These are phyloP conservation scores for Lithobates sylvaticus DNA, from an alignment of 2,797 vertebrate genomes.

Conservation along the genomic window DNA sequence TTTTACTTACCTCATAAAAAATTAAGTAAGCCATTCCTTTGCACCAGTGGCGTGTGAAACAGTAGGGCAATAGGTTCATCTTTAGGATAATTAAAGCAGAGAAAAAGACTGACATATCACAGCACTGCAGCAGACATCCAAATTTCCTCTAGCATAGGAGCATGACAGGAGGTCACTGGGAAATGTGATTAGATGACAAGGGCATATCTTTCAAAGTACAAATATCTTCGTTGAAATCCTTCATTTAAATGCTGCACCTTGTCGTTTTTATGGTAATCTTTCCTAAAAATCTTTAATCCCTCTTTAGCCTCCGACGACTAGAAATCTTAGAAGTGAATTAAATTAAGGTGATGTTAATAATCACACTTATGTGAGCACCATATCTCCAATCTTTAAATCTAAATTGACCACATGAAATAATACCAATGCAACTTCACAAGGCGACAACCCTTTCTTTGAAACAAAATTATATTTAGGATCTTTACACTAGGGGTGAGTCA, in stretches of 20 bases:
- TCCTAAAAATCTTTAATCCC: neutral
- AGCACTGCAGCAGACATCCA: slow-evolving; percentile 4
- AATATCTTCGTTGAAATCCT: neutral
- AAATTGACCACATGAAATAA: too few species aligned
- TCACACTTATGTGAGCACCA: neutral
- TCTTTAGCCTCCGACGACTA: neutral
- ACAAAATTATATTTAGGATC: too few species aligned
- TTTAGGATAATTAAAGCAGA: neutral
- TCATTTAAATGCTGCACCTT: neutral
- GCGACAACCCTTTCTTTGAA: neutral
- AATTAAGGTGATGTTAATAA: neutral
- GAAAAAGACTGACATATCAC: neutral
- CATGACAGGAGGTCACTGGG: slow-evolving; percentile 3
- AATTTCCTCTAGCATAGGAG: neutral
- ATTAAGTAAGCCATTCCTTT: neutral
- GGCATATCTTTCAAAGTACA: neutral
- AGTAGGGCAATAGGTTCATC: neutral
- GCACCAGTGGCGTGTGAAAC: neutral
- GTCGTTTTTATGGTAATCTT: slow-evolving; percentile 13
- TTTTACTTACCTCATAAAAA: neutral
- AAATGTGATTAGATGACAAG: slow-evolving; percentile 9
- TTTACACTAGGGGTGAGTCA: too few species aligned
- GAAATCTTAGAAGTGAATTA: neutral
- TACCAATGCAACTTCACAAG: neutral
- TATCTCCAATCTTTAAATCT: neutral